phyloP scores from a whole-genome alignment of 2,888 invertebrate species.

The Drosophila paucipuncta region DNA sequence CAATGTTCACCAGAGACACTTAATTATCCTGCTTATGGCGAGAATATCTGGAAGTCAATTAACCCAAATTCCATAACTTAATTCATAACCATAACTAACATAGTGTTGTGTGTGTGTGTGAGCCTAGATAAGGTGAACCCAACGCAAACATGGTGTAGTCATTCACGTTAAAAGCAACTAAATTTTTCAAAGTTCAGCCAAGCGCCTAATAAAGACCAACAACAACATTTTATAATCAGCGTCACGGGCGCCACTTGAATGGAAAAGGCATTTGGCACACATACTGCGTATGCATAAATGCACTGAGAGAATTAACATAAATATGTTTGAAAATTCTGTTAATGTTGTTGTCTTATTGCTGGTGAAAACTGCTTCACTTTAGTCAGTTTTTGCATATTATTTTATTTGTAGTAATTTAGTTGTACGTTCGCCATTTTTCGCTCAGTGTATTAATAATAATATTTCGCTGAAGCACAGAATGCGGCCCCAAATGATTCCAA shows the following conservation, averaged over 20 bases:
- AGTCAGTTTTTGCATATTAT: not conserved
- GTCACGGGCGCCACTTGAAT: conserved; percentile 33
- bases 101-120: conserved; percentile 19
- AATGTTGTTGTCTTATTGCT: not conserved
- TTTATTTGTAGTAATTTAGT: not conserved
- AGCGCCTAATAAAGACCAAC: conserved; percentile 59
- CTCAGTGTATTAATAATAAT: conserved; percentile 38
- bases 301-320: conserved; percentile 14
- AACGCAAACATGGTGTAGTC: conserved; percentile 20
- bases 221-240: conserved; percentile 66
- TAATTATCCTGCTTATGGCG: conserved; percentile 21
- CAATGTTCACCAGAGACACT: not conserved
- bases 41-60: conserved; percentile 31
- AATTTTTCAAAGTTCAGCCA: conserved; percentile 54
- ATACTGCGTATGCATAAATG: not conserved
- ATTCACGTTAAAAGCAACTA: conserved; percentile 40
- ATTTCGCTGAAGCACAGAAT: conserved; percentile 22
- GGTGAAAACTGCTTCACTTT: not conserved
- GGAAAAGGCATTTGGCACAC: conserved; percentile 28
- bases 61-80: conserved; percentile 39
- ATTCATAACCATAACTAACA: conserved; percentile 29
- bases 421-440: not conserved
- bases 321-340: not conserved
- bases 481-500: conserved; percentile 60
- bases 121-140: conserved; percentile 42